Percentiles rank a stretch among this genome's conserved stretches.
These are phyloP conservation scores for Protaetia brevitarsis DNA, from an alignment of 1,140 invertebrate genomes.

Conservation along the genomic window DNA sequence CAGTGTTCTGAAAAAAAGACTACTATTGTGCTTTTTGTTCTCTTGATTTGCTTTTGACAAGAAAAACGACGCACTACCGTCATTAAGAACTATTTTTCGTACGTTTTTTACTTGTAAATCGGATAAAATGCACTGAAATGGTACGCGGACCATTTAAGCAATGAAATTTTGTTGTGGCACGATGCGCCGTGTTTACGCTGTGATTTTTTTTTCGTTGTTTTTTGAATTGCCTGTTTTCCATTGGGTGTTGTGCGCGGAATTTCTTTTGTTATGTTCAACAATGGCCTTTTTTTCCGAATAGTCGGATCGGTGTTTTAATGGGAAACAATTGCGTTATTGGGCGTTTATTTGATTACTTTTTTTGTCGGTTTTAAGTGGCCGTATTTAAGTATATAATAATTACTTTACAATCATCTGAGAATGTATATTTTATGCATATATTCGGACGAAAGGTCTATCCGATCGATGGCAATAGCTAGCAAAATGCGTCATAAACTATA, in stretches of 20 bases:
- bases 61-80: no score
- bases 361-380: no score
- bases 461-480: no score
- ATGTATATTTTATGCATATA: no score
- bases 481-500: no score
- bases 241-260: background rate
- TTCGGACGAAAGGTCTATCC: no score
- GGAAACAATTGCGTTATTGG: background rate
- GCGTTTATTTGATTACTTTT: background rate
- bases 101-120: background rate
- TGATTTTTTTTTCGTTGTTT: background rate
- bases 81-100: background rate
- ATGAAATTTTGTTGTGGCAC: background rate
- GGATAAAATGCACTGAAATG: background rate
- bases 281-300: conserved; percentile 1
- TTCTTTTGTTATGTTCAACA: background rate
- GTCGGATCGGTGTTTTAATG: no score
- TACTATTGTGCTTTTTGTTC: background rate
- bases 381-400: no score
- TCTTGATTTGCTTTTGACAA: background rate
- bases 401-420: no score
- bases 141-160: background rate
- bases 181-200: background rate
- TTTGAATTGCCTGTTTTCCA: background rate
- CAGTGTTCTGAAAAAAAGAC: background rate